Percentiles rank a stretch among this genome's conserved stretches.
These are phyloP conservation scores for Drosophila miranda DNA, from an alignment of 1,140 invertebrate species.

Conservation along the genomic window DNA sequence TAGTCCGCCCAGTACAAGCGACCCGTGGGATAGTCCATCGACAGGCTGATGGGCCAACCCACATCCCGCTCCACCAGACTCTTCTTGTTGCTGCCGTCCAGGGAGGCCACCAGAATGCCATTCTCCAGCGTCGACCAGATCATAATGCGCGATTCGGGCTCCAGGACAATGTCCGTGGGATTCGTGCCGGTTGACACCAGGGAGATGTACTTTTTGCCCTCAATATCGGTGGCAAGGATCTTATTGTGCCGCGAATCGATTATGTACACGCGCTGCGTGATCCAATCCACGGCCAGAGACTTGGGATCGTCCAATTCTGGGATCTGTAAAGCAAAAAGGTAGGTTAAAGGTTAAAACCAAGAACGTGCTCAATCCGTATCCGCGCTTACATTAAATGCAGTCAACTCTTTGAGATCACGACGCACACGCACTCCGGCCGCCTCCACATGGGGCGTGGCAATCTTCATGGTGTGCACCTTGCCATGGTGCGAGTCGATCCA, in stretches of 20 bases:
- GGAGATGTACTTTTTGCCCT: conserved; percentile 84
- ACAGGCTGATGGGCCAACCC: conserved; percentile 87
- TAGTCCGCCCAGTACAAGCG: conserved; percentile 91
- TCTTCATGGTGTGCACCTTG: conserved; percentile 81
- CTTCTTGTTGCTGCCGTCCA: conserved; percentile 86
- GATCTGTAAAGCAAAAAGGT: conserved; percentile 45
- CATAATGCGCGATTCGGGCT: conserved; percentile 84
- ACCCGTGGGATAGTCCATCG: conserved; percentile 87
- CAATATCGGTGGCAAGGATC: conserved; percentile 85
- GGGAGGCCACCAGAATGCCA: conserved; percentile 86
- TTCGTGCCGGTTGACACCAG: conserved; percentile 84
- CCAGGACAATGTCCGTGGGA: conserved; percentile 86
- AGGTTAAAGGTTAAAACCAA: too few species aligned
- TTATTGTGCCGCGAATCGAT: conserved; percentile 85
- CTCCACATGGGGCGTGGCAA: conserved; percentile 71
- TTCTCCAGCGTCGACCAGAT: conserved; percentile 81
- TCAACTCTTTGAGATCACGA: conserved; percentile 75
- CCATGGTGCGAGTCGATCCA: conserved; percentile 84
- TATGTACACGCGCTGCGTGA: conserved; percentile 89
- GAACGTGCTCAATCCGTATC: too few species aligned
- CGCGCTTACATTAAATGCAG: conserved; percentile 71
- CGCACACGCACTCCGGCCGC: conserved; percentile 53
- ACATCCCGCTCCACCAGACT: conserved; percentile 84
- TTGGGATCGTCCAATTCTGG: conserved; percentile 84
- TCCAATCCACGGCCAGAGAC: conserved; percentile 91